A percentile compares a stretch with the other conserved stretches of the same genome.
Evolutionary conservation across 1,140 invertebrate species (phyloP).

Genomic region (Drosophila athabasca): DNA sequence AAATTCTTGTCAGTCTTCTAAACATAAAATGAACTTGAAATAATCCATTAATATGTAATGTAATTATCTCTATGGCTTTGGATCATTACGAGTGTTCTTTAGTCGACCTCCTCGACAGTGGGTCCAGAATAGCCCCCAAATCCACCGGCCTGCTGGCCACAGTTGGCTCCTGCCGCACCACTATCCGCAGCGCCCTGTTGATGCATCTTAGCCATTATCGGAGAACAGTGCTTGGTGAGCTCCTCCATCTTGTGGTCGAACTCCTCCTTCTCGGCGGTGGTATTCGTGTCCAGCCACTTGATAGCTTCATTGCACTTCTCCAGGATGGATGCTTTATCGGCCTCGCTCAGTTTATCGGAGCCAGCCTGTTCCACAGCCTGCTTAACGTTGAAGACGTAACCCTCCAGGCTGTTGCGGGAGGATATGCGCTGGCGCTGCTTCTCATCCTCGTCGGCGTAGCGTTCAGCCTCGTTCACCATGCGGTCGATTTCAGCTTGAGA

Average conservation of each 20-base stretch:
- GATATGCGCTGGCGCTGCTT: conserved; percentile 87
- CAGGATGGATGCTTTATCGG: conserved; percentile 86
- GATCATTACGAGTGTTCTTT: conserved; percentile 9
- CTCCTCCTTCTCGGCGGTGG: conserved; percentile 87
- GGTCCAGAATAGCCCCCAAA: conserved; percentile 60
- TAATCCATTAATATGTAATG: not conserved
- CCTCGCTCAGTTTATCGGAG: conserved; percentile 85
- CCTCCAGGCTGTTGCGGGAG: conserved; percentile 87
- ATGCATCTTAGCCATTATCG: conserved; percentile 86
- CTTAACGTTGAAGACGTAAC: conserved; percentile 90
- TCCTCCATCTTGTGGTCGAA: conserved; percentile 86
- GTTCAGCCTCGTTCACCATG: conserved; percentile 74
- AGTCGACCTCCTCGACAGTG: conserved; percentile 69
- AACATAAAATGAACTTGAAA: conserved; percentile 1
- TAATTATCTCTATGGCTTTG: not conserved
- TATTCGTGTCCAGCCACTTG: conserved; percentile 87
- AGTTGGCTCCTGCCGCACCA: conserved; percentile 9
- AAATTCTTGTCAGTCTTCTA: not conserved
- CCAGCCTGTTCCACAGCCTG: conserved; percentile 84
- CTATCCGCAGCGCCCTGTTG: conserved; percentile 1
- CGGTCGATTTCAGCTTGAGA: conserved; percentile 92
- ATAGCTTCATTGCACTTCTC: conserved; percentile 85
- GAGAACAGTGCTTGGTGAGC: conserved; percentile 84
- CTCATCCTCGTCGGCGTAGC: conserved; percentile 86
- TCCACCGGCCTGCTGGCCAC: conserved; percentile 75